A percentile compares a stretch with the other conserved stretches of the same genome.
Conservation (phyloP, 2,888 invertebrate genomes). For the Poecilus cupreus region DNA sequence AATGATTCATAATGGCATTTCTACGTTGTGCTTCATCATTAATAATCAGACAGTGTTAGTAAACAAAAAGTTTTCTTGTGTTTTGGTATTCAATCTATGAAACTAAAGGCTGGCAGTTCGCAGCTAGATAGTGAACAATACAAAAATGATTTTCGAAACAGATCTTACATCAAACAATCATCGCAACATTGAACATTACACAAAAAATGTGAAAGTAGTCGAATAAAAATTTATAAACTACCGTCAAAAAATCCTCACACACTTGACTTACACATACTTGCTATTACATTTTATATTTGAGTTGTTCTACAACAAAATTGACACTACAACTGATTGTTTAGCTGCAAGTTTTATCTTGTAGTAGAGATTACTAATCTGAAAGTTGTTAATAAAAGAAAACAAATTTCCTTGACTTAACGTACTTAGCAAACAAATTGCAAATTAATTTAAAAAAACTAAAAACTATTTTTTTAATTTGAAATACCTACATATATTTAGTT, state of each 20-base stretch:
- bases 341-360: no score
- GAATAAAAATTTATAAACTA: background rate
- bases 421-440: no score
- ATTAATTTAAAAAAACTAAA: no score
- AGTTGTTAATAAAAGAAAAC: no score
- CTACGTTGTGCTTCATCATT: background rate
- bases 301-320: no score
- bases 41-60: background rate
- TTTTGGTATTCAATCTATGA: background rate
- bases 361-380: no score
- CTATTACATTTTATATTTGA: no score
- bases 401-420: no score
- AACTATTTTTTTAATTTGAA: no score
- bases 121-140: background rate
- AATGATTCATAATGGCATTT: background rate
- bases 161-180: background rate
- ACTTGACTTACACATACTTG: background rate
- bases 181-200: constrained; percentile 19
- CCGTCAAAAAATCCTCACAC: background rate
- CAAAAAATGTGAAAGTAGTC: constrained; percentile 14
- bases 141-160: background rate
- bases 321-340: no score
- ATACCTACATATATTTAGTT: no score
- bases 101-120: no score
- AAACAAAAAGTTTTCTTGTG: background rate